Percentiles rank a stretch among this genome's conserved stretches.
Evolutionary conservation across 2,888 invertebrate species (phyloP).

Genomic region (Patella caerulea): DNA sequence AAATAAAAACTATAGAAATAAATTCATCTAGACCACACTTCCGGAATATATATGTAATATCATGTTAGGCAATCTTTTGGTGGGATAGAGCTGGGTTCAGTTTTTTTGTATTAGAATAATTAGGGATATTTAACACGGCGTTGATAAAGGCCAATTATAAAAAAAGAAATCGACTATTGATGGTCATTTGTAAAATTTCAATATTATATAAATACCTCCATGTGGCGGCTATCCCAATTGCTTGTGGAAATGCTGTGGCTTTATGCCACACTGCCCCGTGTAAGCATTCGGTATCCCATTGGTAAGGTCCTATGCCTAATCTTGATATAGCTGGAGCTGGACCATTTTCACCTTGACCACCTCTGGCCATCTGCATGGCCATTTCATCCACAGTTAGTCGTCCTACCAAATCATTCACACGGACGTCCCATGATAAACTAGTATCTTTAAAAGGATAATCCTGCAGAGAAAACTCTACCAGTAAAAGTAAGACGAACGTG

Average conservation of each 20-base stretch:
- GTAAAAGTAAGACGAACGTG: too few species aligned
- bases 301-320: conserved; percentile 19
- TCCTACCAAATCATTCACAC: conserved; percentile 1
- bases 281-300: conserved; percentile 23
- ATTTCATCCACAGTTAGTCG: not conserved
- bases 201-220: conserved; percentile 14
- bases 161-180: too few species aligned
- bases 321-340: not conserved
- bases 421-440: not conserved
- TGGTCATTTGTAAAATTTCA: not conserved
- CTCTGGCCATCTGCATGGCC: not conserved
- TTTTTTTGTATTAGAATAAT: too few species aligned
- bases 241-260: conserved; percentile 50
- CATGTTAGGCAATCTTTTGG: too few species aligned
- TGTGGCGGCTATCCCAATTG: conserved; percentile 49
- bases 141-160: too few species aligned
- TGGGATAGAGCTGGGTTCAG: too few species aligned
- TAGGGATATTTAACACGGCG: too few species aligned
- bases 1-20: too few species aligned
- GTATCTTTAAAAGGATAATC: not conserved
- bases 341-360: not conserved
- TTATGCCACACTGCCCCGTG: conserved; percentile 39
- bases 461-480: not conserved
- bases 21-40: too few species aligned
- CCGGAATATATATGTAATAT: too few species aligned